A percentile compares a stretch with the other conserved stretches of the same genome.
phyloP scores from a whole-genome alignment of 92 coral and sea anemone species.

The Desmophyllum pertusum region DNA sequence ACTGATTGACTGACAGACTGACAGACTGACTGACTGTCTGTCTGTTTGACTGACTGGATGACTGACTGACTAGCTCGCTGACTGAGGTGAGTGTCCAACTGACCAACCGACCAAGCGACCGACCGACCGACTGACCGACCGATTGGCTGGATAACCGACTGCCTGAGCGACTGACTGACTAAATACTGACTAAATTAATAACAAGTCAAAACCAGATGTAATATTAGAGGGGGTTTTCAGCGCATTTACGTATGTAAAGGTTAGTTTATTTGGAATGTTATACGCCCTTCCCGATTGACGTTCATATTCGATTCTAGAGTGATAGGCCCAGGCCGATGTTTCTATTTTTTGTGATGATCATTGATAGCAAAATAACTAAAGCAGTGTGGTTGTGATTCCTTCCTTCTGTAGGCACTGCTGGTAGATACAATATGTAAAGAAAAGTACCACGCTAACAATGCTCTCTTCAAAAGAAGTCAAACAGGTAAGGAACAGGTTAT shows the following conservation, averaged over 20 bases:
- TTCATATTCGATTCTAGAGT: too few species aligned
- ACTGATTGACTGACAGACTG: not conserved
- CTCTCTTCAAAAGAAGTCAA: constrained; percentile 64
- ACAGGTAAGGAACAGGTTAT: constrained; percentile 38
- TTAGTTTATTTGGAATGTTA: too few species aligned
- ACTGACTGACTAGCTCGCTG: not conserved
- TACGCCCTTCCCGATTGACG: too few species aligned
- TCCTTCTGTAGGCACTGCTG: constrained; percentile 59
- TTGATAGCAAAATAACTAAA: not conserved
- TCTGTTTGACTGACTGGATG: not conserved
- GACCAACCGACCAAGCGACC: not conserved
- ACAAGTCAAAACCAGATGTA: too few species aligned
- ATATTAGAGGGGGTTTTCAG: too few species aligned
- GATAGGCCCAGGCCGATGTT: too few species aligned
- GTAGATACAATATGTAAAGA: constrained; percentile 72
- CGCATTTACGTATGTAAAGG: too few species aligned
- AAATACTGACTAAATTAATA: not conserved
- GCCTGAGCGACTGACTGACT: not conserved
- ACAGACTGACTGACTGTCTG: not conserved
- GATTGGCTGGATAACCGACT: not conserved
- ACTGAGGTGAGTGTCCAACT: not conserved
- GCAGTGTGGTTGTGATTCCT: not conserved
- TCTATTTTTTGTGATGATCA: not conserved
- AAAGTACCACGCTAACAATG: constrained; percentile 64
- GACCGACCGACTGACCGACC: not conserved